Evolutionary conservation across 2,113 vertebrate species (phyloP).

Genomic region (Neofelis nebulosa): DNA sequence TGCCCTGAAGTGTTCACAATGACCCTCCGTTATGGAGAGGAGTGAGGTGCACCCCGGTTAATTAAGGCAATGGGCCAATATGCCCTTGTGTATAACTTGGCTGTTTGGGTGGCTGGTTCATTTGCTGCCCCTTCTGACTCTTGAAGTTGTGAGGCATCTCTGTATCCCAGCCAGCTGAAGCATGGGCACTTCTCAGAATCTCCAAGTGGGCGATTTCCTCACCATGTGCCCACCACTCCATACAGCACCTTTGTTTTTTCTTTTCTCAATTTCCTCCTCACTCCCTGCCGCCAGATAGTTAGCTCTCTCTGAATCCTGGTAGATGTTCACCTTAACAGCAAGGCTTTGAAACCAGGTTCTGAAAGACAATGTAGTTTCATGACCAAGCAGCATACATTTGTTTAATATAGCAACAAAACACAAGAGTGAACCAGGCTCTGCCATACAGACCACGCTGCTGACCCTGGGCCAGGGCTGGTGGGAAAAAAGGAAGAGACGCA

Average conservation of each 20-base stretch:
- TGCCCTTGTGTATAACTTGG: not conserved
- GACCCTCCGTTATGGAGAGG: not conserved
- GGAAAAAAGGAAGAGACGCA: not conserved
- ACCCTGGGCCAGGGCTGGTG: not conserved
- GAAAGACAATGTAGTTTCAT: not conserved
- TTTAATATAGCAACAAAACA: not conserved
- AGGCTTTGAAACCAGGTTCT: not conserved
- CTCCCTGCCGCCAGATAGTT: not conserved
- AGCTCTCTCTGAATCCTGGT: not conserved
- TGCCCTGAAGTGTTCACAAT: not conserved
- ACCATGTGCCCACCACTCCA: not conserved
- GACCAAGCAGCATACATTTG: not conserved
- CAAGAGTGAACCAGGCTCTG: not conserved
- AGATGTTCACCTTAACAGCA: not conserved
- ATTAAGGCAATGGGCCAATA: not conserved
- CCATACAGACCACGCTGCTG: no score
- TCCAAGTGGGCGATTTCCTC: no score
- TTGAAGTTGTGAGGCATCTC: not conserved
- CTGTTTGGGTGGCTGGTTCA: accelerated
- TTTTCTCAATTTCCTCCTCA: not conserved
- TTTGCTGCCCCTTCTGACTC: not conserved
- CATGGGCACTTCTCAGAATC: accelerated
- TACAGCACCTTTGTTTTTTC: no score
- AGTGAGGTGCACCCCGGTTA: accelerated
- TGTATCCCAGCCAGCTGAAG: not conserved